These are phyloP conservation scores for Diorhabda sublineata DNA, from an alignment of 1,140 invertebrate genomes.

Conservation along the genomic window DNA sequence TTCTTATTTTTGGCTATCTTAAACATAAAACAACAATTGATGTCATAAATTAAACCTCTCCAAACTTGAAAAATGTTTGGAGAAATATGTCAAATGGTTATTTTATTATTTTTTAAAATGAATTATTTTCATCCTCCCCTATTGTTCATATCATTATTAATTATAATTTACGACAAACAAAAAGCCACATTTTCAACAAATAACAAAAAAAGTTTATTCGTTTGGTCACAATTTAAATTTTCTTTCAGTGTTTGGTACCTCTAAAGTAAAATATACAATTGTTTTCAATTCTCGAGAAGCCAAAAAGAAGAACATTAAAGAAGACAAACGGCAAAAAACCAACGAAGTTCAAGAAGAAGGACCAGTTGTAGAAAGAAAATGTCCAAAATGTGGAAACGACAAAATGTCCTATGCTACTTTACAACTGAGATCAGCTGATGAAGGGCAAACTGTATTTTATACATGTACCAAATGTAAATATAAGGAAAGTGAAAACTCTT, in stretches of 20 bases:
- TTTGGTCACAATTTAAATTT: conserved; percentile 18
- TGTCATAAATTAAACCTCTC: too few species aligned
- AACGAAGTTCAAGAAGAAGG: conserved; percentile 61
- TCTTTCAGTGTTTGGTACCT: conserved; percentile 60
- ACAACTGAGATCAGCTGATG: conserved; percentile 94
- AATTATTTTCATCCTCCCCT: too few species aligned
- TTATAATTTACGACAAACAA: too few species aligned
- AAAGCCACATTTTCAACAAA: too few species aligned
- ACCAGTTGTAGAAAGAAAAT: conserved; percentile 79
- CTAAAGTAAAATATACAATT: conserved; percentile 63
- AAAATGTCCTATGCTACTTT: conserved; percentile 93
- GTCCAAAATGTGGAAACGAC: conserved; percentile 83
- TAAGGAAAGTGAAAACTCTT: conserved; percentile 49
- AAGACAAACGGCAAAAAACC: conserved; percentile 41
- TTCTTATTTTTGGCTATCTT: too few species aligned
- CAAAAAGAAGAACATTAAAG: conserved; percentile 47
- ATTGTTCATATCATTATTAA: too few species aligned
- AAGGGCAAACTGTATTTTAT: conserved; percentile 98
- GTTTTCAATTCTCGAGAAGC: conserved; percentile 60
- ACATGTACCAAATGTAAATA: conserved; percentile 93
- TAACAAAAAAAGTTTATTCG: too few species aligned
- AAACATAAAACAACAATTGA: too few species aligned
- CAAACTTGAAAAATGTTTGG: too few species aligned
- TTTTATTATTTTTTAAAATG: too few species aligned
- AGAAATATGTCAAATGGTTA: too few species aligned